These are phyloP conservation scores for Hoplostethus mediterraneus DNA, from an alignment of 2,797 vertebrate genomes.

Conservation along the genomic window DNA sequence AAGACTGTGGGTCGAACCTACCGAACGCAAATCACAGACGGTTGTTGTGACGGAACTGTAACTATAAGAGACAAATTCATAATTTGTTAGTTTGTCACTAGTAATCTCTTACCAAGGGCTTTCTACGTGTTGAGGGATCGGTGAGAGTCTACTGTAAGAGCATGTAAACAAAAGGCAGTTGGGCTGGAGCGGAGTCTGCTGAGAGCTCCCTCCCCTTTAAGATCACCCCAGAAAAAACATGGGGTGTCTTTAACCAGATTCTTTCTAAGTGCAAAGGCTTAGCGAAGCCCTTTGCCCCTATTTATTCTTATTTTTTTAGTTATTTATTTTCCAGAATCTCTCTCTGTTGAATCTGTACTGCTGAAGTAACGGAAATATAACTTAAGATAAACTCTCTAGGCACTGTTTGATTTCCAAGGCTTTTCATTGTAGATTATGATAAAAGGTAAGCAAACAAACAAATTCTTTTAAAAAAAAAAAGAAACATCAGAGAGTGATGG, in stretches of 20 bases:
- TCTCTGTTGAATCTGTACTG: slow-evolving; percentile 59
- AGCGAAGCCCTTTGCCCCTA: slow-evolving; percentile 55
- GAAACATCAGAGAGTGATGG: slow-evolving; percentile 78
- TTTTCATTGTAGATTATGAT: slow-evolving; percentile 81
- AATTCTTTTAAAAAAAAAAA: slow-evolving; percentile 40
- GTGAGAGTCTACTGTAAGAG: slow-evolving; percentile 52
- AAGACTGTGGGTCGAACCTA: slow-evolving; percentile 17
- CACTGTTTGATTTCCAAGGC: slow-evolving; percentile 89
- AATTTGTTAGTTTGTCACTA: slow-evolving; percentile 47
- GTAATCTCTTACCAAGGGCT: slow-evolving; percentile 56
- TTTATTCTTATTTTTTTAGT: slow-evolving; percentile 23
- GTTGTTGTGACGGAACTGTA: slow-evolving; percentile 16
- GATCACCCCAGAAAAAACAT: slow-evolving; percentile 32
- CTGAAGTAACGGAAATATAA: slow-evolving; percentile 76
- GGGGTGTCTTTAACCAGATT: slow-evolving; percentile 46
- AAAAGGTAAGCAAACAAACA: slow-evolving; percentile 77
- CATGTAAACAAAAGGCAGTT: slow-evolving; percentile 80
- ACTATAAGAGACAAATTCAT: slow-evolving; percentile 10
- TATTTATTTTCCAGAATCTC: slow-evolving; percentile 38
- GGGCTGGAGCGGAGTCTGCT: slow-evolving; percentile 72
- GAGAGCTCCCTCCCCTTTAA: slow-evolving; percentile 56
- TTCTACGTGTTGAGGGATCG: slow-evolving; percentile 69
- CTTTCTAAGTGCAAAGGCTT: slow-evolving; percentile 71
- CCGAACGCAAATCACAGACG: slow-evolving; percentile 35
- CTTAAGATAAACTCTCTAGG: slow-evolving; percentile 86